Conservation (phyloP, 2,888 invertebrate species). For the Protonemura montana region DNA sequence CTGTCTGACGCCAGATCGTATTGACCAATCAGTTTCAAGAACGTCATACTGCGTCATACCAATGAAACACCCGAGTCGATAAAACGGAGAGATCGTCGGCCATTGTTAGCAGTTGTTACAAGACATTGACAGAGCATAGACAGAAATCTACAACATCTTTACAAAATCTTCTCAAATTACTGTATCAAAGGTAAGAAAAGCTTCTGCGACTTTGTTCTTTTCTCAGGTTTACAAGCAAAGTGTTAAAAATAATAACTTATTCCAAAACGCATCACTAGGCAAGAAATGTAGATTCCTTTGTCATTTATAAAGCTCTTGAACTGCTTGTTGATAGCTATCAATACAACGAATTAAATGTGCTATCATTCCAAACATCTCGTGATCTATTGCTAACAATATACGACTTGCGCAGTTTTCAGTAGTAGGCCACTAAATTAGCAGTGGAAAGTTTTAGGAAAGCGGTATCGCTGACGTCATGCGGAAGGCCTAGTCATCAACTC, state of each 20-base stretch:
- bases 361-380: no score
- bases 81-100: background rate
- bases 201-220: no score
- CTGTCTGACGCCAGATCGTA: background rate
- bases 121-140: background rate
- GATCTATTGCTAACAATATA: no score
- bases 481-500: background rate
- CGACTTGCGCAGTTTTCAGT: no score
- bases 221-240: no score
- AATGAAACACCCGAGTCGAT: background rate
- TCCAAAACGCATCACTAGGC: no score
- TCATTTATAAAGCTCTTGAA: no score
- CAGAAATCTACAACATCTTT: background rate
- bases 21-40: background rate
- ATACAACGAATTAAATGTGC: no score
- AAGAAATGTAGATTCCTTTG: no score
- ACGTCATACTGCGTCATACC: background rate
- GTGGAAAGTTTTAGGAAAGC: background rate
- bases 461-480: background rate
- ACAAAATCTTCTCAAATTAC: background rate
- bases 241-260: no score
- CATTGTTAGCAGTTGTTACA: slow-evolving; percentile 7
- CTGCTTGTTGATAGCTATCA: no score
- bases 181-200: background rate
- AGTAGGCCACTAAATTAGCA: no score